Evolutionary conservation across 2,888 invertebrate species (phyloP).

Genomic region (Plebejus anna): DNA sequence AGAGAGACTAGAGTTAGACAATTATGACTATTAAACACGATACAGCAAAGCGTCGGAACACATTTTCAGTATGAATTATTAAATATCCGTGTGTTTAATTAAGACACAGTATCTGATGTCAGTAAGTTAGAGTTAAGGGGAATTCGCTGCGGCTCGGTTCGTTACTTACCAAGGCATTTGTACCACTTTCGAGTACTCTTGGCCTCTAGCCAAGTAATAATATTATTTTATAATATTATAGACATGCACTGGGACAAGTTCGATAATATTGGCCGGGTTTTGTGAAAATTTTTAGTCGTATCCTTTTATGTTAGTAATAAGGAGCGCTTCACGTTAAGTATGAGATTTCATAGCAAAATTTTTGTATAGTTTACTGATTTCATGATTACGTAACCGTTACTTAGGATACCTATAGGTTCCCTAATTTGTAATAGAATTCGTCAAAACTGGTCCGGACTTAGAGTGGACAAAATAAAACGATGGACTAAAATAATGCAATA

Average conservation of each 20-base stretch:
- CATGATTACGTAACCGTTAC: neutral
- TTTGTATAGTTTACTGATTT: neutral
- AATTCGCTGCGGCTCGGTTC: constrained; percentile 36
- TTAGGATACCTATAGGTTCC: too few relatives aligned
- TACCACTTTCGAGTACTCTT: constrained; percentile 39
- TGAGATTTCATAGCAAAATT: neutral
- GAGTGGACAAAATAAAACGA: too few relatives aligned
- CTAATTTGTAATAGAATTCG: too few relatives aligned
- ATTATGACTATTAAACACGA: constrained; percentile 12
- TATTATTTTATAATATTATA: constrained; percentile 39
- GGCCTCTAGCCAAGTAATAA: constrained; percentile 39
- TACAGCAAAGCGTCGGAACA: constrained; percentile 4
- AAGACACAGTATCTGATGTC: constrained; percentile 33
- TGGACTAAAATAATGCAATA: too few relatives aligned
- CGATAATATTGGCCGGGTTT: constrained; percentile 18
- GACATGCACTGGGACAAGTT: constrained; percentile 20
- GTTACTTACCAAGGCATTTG: constrained; percentile 41
- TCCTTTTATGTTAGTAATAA: constrained; percentile 10
- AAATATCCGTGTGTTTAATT: constrained; percentile 34
- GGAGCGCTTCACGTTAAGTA: neutral
- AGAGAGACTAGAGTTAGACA: neutral
- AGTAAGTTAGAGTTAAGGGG: constrained; percentile 35
- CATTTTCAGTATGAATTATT: constrained; percentile 28
- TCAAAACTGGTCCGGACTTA: too few relatives aligned
- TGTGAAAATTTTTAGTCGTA: neutral